A percentile compares a stretch with the other conserved stretches of the same genome.
Conservation (phyloP, 1,140 invertebrate genomes). For the Chymomyza costata region DNA sequence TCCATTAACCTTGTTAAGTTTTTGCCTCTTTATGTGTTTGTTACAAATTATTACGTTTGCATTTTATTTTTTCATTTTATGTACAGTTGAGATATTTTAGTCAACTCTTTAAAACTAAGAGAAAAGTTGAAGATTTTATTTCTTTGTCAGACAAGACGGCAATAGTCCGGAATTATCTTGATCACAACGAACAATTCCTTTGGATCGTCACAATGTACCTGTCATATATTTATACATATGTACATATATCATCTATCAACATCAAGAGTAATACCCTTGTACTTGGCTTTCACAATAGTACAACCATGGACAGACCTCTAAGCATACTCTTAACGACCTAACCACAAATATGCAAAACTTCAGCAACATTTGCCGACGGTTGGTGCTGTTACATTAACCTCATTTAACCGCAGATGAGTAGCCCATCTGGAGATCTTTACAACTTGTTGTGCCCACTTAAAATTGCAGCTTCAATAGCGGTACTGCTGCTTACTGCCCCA, state of each 20-base stretch:
- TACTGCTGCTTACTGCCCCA: slow-evolving; percentile 27
- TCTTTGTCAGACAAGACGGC: too few relatives aligned
- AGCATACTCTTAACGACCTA: slow-evolving; percentile 25
- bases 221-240: too few relatives aligned
- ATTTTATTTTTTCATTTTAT: slow-evolving; percentile 2
- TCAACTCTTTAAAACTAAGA: too few relatives aligned
- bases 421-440: background rate
- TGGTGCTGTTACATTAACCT: slow-evolving; percentile 37
- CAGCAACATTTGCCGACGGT: too few relatives aligned
- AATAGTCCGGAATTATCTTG: too few relatives aligned
- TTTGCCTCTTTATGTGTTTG: slow-evolving; percentile 4
- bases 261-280: slow-evolving; percentile 34
- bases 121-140: too few relatives aligned
- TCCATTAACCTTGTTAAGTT: slow-evolving; percentile 34
- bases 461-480: slow-evolving; percentile 21
- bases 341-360: slow-evolving; percentile 36
- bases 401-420: slow-evolving; percentile 22
- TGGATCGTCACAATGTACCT: too few relatives aligned
- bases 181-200: too few relatives aligned
- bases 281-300: too few relatives aligned
- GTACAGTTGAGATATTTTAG: slow-evolving; percentile 11
- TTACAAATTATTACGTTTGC: slow-evolving; percentile 13
- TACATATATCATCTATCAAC: too few relatives aligned
- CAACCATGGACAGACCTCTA: slow-evolving; percentile 33
- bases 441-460: slow-evolving; percentile 13